Evolutionary conservation across 2,113 vertebrate species (phyloP).

Genomic region (Coracopsis vasa): DNA sequence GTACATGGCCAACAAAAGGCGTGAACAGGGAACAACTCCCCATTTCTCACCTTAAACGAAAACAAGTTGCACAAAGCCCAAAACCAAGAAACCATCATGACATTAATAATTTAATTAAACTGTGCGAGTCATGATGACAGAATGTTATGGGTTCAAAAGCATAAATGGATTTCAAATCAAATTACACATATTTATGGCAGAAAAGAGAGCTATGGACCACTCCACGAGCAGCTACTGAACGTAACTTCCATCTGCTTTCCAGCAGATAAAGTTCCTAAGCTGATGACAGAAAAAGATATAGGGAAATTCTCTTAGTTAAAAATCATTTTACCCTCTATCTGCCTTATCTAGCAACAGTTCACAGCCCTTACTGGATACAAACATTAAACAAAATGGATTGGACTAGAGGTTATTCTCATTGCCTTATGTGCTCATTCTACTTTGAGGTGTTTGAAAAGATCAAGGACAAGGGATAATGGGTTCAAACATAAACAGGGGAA

Average conservation of each 20-base stretch:
- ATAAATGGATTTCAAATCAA: neutral
- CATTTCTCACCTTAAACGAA: neutral
- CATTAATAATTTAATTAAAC: neutral
- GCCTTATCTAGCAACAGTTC: neutral
- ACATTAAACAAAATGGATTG: neutral
- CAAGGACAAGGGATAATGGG: neutral
- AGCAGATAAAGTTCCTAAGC: neutral
- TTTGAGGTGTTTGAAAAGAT: neutral
- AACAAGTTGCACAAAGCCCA: neutral
- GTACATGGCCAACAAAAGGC: neutral
- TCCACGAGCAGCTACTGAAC: neutral
- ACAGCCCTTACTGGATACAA: fast-evolving
- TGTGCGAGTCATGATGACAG: neutral
- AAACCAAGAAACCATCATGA: neutral
- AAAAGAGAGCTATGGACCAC: neutral
- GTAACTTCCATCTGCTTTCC: neutral
- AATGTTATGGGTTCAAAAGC: neutral
- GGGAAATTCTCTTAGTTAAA: neutral
- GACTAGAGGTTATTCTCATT: neutral
- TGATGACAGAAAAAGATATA: neutral
- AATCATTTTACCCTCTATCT: neutral
- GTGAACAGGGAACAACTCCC: neutral
- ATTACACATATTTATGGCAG: neutral
- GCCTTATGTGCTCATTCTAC: neutral
- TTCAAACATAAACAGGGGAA: neutral